phyloP scores from a whole-genome alignment of 2,113 vertebrate genomes.

The Thomomys bottae region DNA sequence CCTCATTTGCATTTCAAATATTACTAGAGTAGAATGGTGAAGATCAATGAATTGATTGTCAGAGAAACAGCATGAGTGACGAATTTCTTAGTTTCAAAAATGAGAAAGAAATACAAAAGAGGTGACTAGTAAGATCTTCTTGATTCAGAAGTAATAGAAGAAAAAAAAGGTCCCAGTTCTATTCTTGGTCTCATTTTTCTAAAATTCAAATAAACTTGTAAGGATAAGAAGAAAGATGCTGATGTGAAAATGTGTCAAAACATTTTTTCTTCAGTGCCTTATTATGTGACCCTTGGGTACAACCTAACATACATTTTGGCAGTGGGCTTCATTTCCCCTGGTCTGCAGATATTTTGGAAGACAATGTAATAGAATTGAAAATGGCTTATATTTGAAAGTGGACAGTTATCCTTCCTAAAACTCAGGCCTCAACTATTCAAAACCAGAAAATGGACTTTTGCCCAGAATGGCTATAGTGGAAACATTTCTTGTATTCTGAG shows the following conservation, averaged over 20 bases:
- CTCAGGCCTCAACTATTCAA: not conserved
- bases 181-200: conserved; percentile 53
- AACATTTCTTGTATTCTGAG: conserved; percentile 29
- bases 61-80: conserved; percentile 76
- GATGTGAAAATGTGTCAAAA: conserved; percentile 34
- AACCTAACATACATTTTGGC: conserved; percentile 19
- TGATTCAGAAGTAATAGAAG: conserved; percentile 36
- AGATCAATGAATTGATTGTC: conserved; percentile 82
- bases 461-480: not conserved
- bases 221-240: conserved; percentile 56
- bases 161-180: conserved; percentile 58
- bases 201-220: conserved; percentile 55
- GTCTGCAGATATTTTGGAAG: conserved; percentile 25
- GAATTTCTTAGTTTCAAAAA: conserved; percentile 69
- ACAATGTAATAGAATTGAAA: not conserved
- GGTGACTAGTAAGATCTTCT: conserved; percentile 19
- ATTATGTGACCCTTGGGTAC: conserved; percentile 31
- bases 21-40: conserved; percentile 67
- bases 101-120: conserved; percentile 67
- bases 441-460: not conserved
- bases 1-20: conserved; percentile 83
- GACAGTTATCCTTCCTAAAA: conserved; percentile 1
- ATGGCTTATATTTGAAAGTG: conserved; percentile 20
- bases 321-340: not conserved
- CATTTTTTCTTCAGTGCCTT: conserved; percentile 43